A percentile compares a stretch with the other conserved stretches of the same genome.
Evolutionary conservation across 2,113 vertebrate species (phyloP).

Genomic region (Prietella phreatophila): DNA sequence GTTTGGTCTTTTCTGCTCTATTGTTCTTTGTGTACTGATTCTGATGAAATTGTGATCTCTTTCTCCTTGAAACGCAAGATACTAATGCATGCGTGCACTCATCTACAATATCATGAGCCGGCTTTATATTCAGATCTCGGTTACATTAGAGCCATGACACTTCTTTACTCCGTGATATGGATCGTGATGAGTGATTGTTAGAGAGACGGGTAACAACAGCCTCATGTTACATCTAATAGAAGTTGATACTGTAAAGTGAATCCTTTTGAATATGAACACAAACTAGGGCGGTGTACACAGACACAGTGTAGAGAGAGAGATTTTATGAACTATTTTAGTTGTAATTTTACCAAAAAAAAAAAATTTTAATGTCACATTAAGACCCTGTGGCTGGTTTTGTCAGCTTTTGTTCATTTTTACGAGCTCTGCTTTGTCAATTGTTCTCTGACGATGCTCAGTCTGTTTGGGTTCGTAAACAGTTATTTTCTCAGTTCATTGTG

Average conservation of each 20-base stretch:
- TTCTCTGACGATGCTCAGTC: neutral
- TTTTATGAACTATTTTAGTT: neutral
- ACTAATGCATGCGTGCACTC: neutral
- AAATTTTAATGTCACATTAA: neutral
- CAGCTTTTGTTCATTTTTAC: neutral
- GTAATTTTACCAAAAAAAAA: neutral
- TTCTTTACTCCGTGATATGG: neutral
- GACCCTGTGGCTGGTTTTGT: neutral
- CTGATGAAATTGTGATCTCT: conserved; percentile 8
- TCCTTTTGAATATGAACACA: neutral
- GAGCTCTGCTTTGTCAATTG: neutral
- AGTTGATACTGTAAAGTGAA: neutral
- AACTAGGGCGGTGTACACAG: too few species aligned
- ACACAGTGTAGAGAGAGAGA: too few species aligned
- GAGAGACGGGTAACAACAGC: neutral
- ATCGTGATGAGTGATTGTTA: neutral
- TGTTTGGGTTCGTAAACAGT: conserved; percentile 28
- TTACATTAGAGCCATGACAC: neutral
- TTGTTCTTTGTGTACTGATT: conserved; percentile 18
- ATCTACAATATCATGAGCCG: neutral
- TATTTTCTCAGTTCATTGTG: conserved; percentile 12
- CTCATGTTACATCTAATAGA: neutral
- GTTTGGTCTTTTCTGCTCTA: conserved; percentile 13
- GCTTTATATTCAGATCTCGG: neutral
- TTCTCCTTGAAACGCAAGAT: neutral